These are phyloP conservation scores for Paraplagusia blochii DNA, from an alignment of 2,113 vertebrate species.

Conservation along the genomic window DNA sequence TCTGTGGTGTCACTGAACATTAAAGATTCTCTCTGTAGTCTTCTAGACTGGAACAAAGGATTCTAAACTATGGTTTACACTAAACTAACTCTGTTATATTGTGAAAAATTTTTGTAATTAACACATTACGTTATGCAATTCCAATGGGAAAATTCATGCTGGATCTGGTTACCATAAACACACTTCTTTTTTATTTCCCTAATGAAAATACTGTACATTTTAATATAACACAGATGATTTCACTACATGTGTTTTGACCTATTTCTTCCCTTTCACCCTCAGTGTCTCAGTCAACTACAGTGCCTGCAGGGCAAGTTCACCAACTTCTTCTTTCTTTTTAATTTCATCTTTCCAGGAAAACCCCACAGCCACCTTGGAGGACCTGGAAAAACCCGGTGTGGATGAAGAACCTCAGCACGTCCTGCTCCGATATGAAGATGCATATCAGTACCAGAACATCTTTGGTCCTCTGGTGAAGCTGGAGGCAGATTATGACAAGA, in stretches of 20 bases:
- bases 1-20: too few species aligned
- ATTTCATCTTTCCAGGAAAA: constrained; percentile 79
- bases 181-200: too few species aligned
- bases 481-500: constrained; percentile 95
- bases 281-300: not conserved
- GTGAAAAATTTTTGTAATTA: too few species aligned
- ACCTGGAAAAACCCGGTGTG: constrained; percentile 92
- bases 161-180: too few species aligned
- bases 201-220: not conserved
- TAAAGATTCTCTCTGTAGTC: too few species aligned
- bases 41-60: too few species aligned
- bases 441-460: constrained; percentile 97
- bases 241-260: not conserved
- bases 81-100: too few species aligned
- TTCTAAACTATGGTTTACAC: too few species aligned
- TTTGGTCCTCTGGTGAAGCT: constrained; percentile 95
- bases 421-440: constrained; percentile 90
- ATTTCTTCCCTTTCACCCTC: not conserved
- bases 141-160: too few species aligned
- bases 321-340: not conserved
- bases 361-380: constrained; percentile 89
- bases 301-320: too few species aligned
- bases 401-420: constrained; percentile 94
- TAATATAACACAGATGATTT: constrained; percentile 19
- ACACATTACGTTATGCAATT: too few species aligned